Conservation (phyloP, 2,797 vertebrate genomes). For the Hydrolagus colliei region DNA sequence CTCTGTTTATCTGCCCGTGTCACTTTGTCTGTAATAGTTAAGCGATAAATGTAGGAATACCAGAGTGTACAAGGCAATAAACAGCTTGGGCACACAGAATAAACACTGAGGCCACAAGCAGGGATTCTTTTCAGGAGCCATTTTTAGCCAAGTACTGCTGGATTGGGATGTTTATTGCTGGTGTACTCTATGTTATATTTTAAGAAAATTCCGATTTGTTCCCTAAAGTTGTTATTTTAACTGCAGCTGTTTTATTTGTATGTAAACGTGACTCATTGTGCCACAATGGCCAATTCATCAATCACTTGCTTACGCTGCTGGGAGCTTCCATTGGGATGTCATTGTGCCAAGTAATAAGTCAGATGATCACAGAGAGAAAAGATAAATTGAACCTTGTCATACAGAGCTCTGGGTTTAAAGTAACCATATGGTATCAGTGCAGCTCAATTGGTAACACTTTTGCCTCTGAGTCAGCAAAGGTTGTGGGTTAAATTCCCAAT, state of each 20-base stretch:
- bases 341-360: not conserved
- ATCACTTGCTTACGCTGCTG: not conserved
- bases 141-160: not conserved
- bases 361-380: not conserved
- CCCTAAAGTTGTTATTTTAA: not conserved
- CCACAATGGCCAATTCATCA: not conserved
- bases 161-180: not conserved
- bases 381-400: not conserved
- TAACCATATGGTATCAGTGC: no score
- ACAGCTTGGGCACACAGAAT: conserved; percentile 14
- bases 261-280: not conserved
- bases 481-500: no score
- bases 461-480: no score
- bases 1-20: conserved; percentile 18
- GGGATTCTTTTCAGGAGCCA: conserved; percentile 10
- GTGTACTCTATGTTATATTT: not conserved
- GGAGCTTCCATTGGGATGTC: not conserved
- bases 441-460: no score
- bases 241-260: not conserved
- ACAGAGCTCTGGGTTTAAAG: not conserved
- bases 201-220: not conserved
- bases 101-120: conserved; percentile 22
- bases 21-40: conserved; percentile 10
- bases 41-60: conserved; percentile 27
- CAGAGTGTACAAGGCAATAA: conserved; percentile 26